Conservation (phyloP, 2,797 vertebrate species). For the Lithobates sylvaticus region DNA sequence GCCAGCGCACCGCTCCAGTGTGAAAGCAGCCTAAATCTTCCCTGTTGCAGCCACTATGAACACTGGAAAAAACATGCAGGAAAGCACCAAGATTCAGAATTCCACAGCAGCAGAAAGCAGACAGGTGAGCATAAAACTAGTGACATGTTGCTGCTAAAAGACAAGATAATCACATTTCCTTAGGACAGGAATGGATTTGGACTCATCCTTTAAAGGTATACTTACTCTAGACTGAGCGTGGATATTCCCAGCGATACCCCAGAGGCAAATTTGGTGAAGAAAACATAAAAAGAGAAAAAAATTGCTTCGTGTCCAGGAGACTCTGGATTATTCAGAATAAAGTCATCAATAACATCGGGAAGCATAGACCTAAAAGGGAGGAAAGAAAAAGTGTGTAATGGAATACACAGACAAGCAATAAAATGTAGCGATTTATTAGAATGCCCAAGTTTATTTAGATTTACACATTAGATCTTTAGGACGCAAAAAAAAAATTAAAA, state of each 20-base stretch:
- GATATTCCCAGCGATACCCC: constrained; percentile 94
- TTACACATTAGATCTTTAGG: neutral
- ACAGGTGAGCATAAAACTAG: too few relatives aligned
- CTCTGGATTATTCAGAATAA: constrained; percentile 88
- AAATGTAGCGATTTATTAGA: too few relatives aligned
- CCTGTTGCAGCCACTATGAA: neutral
- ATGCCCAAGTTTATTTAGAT: too few relatives aligned
- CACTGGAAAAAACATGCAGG: too few relatives aligned
- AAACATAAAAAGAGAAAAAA: constrained; percentile 98
- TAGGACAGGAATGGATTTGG: too few relatives aligned
- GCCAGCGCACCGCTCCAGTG: too few relatives aligned
- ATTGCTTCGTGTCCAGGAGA: constrained; percentile 90
- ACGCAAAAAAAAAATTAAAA: too few relatives aligned
- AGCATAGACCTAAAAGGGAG: constrained; percentile 90
- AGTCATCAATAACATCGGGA: constrained; percentile 94
- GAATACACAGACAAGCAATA: neutral
- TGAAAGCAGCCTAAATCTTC: too few relatives aligned
- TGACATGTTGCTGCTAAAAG: too few relatives aligned
- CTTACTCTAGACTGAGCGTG: constrained; percentile 96
- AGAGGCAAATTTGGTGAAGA: constrained; percentile 98
- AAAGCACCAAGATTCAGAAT: too few relatives aligned
- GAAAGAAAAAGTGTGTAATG: neutral
- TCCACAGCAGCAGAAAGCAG: too few relatives aligned
- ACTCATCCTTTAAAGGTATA: constrained; percentile 49
- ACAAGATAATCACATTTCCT: too few relatives aligned